Conservation (phyloP, 2,888 invertebrate species). For the Disparrhopalites patrizii region DNA sequence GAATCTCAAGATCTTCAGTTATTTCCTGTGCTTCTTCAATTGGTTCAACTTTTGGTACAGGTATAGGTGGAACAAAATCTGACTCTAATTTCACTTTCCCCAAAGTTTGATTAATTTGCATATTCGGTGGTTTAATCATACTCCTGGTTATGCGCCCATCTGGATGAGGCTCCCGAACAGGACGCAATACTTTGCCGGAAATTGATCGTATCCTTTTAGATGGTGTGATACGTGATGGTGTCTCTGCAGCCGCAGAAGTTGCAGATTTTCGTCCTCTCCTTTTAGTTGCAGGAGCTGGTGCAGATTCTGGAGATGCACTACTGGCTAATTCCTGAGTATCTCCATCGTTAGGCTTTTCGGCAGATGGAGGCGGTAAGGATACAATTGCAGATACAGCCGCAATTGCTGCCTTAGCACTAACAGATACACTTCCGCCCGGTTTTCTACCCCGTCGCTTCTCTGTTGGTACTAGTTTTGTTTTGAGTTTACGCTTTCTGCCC, state of each 20-base stretch:
- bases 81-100: constrained; percentile 15
- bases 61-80: not conserved
- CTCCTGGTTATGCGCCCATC: constrained; percentile 6
- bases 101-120: constrained; percentile 3
- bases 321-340: not conserved
- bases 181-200: not conserved
- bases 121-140: constrained; percentile 3
- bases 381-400: constrained; percentile 14
- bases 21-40: not conserved
- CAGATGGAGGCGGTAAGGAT: not conserved
- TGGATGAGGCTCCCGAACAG: not conserved
- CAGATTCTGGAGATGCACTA: not conserved
- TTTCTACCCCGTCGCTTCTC: not conserved
- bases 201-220: not conserved
- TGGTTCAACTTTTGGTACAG: not conserved
- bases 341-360: not conserved
- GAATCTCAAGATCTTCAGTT: not conserved
- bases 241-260: not conserved
- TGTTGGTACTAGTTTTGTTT: not conserved
- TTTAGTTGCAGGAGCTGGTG: not conserved
- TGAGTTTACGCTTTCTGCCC: not conserved
- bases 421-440: not conserved
- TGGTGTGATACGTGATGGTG: not conserved
- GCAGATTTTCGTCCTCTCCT: not conserved
- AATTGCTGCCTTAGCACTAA: constrained; percentile 13